Evolutionary conservation across 1,140 invertebrate species (phyloP).

Genomic region (Periplaneta americana): DNA sequence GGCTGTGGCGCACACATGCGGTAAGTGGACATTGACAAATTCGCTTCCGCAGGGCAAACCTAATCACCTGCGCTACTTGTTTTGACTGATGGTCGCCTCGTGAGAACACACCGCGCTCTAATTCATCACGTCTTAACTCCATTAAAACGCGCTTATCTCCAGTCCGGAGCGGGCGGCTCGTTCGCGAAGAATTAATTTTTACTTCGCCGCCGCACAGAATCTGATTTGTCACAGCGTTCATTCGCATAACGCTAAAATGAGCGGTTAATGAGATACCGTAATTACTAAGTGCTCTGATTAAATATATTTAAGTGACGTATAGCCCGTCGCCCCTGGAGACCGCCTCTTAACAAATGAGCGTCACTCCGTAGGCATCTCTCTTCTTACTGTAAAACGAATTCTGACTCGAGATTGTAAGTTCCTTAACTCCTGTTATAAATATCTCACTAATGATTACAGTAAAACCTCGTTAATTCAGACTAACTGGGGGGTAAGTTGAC

Average conservation of each 20-base stretch:
- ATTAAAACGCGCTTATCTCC: background rate
- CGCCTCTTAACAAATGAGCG: background rate
- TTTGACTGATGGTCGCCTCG: background rate
- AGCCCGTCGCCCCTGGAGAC: too few relatives aligned
- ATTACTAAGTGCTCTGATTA: too few relatives aligned
- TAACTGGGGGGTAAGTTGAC: too few relatives aligned
- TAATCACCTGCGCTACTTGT: constrained; percentile 5
- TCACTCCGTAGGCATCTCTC: too few relatives aligned
- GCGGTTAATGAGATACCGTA: background rate
- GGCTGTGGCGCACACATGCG: background rate
- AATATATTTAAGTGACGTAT: background rate
- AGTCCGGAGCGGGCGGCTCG: background rate
- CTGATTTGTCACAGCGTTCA: background rate
- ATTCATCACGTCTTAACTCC: background rate
- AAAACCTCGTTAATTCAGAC: too few relatives aligned
- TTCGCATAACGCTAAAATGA: background rate
- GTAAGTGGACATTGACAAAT: constrained; percentile 19
- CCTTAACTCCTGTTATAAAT: too few relatives aligned
- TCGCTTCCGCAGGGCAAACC: constrained; percentile 2
- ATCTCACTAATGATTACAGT: too few relatives aligned
- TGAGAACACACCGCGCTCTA: background rate
- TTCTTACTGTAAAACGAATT: too few relatives aligned
- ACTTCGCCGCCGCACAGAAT: background rate
- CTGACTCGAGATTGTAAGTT: too few relatives aligned
- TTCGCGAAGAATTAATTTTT: background rate